Evolutionary conservation across 2,113 vertebrate species (phyloP).

Genomic region (Heloderma charlesbogerti): DNA sequence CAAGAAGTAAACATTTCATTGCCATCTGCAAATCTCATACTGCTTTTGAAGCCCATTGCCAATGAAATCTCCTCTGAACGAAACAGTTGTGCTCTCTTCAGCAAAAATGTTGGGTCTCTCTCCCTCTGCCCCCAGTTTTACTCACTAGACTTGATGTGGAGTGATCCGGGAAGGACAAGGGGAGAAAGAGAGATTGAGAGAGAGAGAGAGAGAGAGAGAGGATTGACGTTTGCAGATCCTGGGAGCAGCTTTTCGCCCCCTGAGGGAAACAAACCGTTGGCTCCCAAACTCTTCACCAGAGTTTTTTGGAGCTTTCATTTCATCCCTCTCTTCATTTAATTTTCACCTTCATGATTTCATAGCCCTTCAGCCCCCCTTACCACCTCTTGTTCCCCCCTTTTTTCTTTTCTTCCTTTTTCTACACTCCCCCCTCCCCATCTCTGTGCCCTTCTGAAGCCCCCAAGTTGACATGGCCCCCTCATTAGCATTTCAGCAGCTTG

Average conservation of each 20-base stretch:
- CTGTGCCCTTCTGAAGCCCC: slow-evolving; percentile 80
- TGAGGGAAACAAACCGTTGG: slow-evolving; percentile 11
- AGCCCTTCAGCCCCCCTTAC: slow-evolving; percentile 40
- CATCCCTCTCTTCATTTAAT: background rate
- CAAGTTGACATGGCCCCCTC: slow-evolving; percentile 89
- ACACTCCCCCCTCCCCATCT: slow-evolving; percentile 61
- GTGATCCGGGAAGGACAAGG: background rate
- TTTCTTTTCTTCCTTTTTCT: slow-evolving; percentile 39
- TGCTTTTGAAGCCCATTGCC: background rate
- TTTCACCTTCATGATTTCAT: slow-evolving; percentile 60
- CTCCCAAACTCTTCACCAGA: slow-evolving; percentile 32
- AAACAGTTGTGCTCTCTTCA: background rate
- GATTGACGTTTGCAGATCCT: background rate
- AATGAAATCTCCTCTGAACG: background rate
- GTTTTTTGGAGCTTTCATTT: slow-evolving; percentile 10
- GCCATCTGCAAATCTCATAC: background rate
- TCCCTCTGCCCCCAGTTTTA: background rate
- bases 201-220: fast-evolving
- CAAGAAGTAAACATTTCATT: background rate
- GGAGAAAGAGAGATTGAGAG: fast-evolving
- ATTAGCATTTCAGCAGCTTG: slow-evolving; percentile 91
- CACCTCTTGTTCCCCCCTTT: slow-evolving; percentile 61
- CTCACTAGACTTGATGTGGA: background rate
- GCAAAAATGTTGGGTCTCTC: background rate
- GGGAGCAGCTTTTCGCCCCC: background rate